phyloP scores from a whole-genome alignment of 2,888 invertebrate species.

The Drosophila mimetica region DNA sequence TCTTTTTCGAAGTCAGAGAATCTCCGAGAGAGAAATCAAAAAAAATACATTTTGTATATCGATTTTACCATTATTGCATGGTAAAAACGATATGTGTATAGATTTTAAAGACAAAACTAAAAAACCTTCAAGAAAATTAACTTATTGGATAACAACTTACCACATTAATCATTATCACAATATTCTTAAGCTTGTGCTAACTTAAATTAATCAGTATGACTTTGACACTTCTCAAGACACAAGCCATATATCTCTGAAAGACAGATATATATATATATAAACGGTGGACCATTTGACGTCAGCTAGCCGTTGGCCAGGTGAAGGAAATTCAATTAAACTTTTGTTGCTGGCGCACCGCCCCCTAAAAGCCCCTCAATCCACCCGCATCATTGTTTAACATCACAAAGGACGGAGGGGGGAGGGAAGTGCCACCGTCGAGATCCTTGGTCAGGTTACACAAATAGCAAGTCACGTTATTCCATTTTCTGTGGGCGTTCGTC shows the following conservation, averaged over 20 bases:
- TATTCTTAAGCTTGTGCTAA: neutral
- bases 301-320: conserved; percentile 41
- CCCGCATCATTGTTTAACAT: conserved; percentile 37
- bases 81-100: too few species aligned
- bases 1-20: too few species aligned
- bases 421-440: neutral
- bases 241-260: neutral
- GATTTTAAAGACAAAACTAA: neutral
- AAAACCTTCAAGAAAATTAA: neutral
- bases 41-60: too few species aligned
- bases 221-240: conserved; percentile 5
- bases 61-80: too few species aligned
- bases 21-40: too few species aligned
- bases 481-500: conserved; percentile 10
- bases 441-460: conserved; percentile 44
- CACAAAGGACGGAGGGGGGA: conserved; percentile 9
- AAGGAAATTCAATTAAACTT: conserved; percentile 71
- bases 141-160: neutral
- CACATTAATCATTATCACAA: conserved; percentile 4
- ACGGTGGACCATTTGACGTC: conserved; percentile 46
- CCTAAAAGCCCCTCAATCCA: neutral
- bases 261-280: conserved; percentile 4
- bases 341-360: conserved; percentile 35
- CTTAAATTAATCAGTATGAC: conserved; percentile 5
- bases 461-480: conserved; percentile 56